Percentiles rank a stretch among this genome's conserved stretches.
These are phyloP conservation scores for Stenodera caucasica DNA, from an alignment of 2,888 invertebrate genomes.

Conservation along the genomic window DNA sequence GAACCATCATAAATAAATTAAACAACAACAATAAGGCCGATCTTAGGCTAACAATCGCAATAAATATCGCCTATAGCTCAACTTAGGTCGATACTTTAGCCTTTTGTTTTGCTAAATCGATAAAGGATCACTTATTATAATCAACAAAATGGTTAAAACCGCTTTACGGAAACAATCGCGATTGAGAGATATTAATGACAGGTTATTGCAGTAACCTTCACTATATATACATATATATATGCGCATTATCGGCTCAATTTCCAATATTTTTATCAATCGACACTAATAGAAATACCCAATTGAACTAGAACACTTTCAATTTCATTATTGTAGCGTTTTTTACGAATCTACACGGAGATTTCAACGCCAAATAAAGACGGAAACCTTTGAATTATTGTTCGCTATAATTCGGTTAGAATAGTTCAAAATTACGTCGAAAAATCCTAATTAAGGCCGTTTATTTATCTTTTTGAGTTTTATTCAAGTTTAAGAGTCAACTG, in stretches of 20 bases:
- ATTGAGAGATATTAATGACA: not conserved
- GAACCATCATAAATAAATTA: constrained; percentile 8
- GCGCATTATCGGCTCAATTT: too few relatives aligned
- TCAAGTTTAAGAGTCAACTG: too few relatives aligned
- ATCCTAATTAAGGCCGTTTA: too few relatives aligned
- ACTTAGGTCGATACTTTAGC: constrained; percentile 8
- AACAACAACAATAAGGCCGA: constrained; percentile 12
- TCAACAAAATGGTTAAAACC: not conserved
- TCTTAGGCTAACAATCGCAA: not conserved
- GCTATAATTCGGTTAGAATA: too few relatives aligned
- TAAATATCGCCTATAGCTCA: not conserved
- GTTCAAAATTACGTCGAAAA: too few relatives aligned
- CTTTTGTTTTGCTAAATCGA: not conserved
- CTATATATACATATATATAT: too few relatives aligned
- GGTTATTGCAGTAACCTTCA: not conserved
- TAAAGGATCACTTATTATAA: not conserved
- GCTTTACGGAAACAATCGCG: not conserved
- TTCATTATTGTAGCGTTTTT: not conserved
- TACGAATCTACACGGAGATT: not conserved
- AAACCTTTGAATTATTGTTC: not conserved
- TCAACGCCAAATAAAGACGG: not conserved
- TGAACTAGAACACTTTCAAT: not conserved
- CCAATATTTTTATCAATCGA: too few relatives aligned
- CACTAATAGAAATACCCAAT: not conserved
- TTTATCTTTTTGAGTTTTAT: too few relatives aligned